Conservation (phyloP, 1,140 invertebrate genomes). For the Araneus ventricosus region DNA sequence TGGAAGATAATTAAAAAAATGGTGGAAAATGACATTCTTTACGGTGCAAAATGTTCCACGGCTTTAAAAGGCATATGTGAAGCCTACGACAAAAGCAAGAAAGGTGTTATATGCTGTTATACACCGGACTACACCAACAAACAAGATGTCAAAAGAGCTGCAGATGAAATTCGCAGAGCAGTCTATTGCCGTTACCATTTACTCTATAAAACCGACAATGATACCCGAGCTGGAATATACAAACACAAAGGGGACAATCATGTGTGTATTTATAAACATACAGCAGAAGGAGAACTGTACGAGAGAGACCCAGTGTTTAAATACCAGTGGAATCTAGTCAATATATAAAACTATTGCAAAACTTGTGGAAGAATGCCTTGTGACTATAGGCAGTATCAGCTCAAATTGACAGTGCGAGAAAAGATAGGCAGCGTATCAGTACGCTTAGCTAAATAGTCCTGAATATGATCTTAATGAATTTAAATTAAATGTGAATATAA, state of each 20-base stretch:
- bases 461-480: no score
- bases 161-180: slow-evolving; percentile 6
- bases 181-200: background rate
- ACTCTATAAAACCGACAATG: slow-evolving; percentile 55
- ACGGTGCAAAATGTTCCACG: slow-evolving; percentile 54
- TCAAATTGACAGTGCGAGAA: no score
- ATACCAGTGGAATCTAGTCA: background rate
- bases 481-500: no score
- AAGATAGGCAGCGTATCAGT: no score
- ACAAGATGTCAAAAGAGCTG: no score
- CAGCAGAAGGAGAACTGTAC: background rate
- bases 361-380: no score
- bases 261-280: slow-evolving; percentile 50
- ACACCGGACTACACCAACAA: no score
- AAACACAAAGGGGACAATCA: background rate
- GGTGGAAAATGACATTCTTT: background rate
- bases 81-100: no score
- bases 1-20: slow-evolving; percentile 16
- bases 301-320: background rate
- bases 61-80: background rate
- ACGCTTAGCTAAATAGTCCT: no score
- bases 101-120: slow-evolving; percentile 51
- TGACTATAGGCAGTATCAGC: no score
- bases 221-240: slow-evolving; percentile 12
- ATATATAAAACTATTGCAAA: no score